These are phyloP conservation scores for Elachura formosa DNA, from an alignment of 2,113 vertebrate species.

Conservation along the genomic window DNA sequence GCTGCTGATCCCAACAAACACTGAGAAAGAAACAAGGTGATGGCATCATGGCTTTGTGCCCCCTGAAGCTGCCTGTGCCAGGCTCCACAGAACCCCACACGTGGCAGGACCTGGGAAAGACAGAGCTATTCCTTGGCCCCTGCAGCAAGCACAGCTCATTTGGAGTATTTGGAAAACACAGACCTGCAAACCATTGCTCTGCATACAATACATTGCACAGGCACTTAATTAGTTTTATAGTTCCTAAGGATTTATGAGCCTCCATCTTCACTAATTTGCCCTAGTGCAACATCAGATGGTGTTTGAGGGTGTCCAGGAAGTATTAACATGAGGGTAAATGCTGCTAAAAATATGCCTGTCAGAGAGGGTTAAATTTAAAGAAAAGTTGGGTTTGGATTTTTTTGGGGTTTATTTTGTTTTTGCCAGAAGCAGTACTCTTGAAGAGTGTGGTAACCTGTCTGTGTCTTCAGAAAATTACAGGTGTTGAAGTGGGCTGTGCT, in stretches of 20 bases:
- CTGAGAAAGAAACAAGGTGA: not conserved
- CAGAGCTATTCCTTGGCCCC: not conserved
- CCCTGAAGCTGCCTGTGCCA: not conserved
- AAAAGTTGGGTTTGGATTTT: not conserved
- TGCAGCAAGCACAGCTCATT: not conserved
- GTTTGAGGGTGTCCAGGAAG: not conserved
- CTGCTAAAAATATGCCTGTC: conserved; percentile 1
- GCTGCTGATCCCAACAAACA: not conserved
- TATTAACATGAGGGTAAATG: not conserved
- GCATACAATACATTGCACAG: rapidly evolving
- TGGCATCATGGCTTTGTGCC: not conserved
- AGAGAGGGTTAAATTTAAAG: conserved; percentile 8
- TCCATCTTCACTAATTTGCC: not conserved
- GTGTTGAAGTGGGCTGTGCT: not conserved
- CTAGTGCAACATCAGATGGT: not conserved
- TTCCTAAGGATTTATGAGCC: not conserved
- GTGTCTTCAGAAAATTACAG: conserved; percentile 46
- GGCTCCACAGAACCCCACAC: not conserved
- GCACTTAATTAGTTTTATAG: not conserved
- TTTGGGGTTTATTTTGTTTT: not conserved
- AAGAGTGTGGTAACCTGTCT: not conserved
- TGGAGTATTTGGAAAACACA: not conserved
- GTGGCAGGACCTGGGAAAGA: rapidly evolving
- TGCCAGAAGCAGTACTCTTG: not conserved
- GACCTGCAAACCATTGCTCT: not conserved